Evolutionary conservation across 2,888 invertebrate genomes (phyloP), one percentile per base, ranked within the genome.

Genomic region (Oscheius sp.): DNA sequence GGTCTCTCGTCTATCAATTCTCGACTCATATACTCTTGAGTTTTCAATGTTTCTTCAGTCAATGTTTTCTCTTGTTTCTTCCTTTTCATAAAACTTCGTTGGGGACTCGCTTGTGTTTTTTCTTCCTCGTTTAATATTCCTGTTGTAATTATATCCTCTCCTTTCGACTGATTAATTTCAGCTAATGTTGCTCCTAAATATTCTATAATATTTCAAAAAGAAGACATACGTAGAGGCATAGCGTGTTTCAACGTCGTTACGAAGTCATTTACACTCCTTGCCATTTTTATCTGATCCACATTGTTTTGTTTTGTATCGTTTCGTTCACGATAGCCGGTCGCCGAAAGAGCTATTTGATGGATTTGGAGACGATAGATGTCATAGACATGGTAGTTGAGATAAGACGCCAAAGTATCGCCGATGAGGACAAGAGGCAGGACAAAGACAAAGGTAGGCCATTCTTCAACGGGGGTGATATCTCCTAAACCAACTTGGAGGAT

Each of bases 401-500:
- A 59, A 17, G 59, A 59, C 9, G 44, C 41, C 24, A 59, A 30
- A n/a, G n/a, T 9, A 41, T 59, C 59, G 12, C 44, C 44, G 1
- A 59, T n/a, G n/a, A 59, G 26, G 22, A 24, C 41, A 17, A 59
- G 44, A 6, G 59, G 59, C 1, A 59, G 22, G n/a, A 59, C n/a
- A 26, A 59, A 59, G 26, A 44, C 44, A 41, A 59, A 59, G 3
- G 59, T 59, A 8, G 59, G 44, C 59, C 59, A 41, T 28, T 59
- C 44, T 28, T 59, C 59, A 26, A 2, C 59, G 6, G 59, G 59
- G 12, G 59, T 44, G 17, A 59, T 20, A 44, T 59, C 59, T 4
- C 59, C 59, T n/a, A 59, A 24, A 44, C 59, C 59, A 9, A 59
- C 59, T 59, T 59, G 59, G 8, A 59, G 17, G 14, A 59, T 20